Percentiles rank a stretch among this genome's conserved stretches.
Evolutionary conservation across 1,140 invertebrate genomes (phyloP).

Genomic region (Cepaea nemoralis): DNA sequence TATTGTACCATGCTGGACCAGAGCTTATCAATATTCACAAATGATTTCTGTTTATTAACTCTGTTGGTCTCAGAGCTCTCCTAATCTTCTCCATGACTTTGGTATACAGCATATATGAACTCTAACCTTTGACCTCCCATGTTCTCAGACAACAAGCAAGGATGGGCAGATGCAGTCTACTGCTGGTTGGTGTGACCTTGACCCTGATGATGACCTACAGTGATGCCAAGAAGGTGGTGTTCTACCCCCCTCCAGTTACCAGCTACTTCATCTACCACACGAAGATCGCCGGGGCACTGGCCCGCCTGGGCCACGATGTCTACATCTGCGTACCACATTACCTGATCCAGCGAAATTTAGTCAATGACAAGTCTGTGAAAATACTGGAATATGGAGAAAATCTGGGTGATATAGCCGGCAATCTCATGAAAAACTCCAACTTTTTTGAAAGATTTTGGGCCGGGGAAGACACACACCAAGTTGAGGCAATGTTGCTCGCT

Average conservation of each 20-base stretch:
- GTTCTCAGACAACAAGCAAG: no score
- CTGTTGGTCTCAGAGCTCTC: no score
- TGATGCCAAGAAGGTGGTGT: slow-evolving; percentile 31
- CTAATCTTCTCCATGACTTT: no score
- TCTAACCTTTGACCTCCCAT: no score
- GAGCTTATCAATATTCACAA: no score
- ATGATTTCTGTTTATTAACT: no score
- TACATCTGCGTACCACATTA: slow-evolving; percentile 33
- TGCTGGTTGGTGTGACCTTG: no score
- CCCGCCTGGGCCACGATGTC: slow-evolving; percentile 33
- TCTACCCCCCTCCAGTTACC: slow-evolving; percentile 20
- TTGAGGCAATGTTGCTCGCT: no score
- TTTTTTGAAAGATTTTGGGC: slow-evolving; percentile 24
- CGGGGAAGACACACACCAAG: not conserved
- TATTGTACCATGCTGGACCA: no score
- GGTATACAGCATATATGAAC: no score
- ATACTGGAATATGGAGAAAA: slow-evolving; percentile 18
- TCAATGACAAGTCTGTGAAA: slow-evolving; percentile 27
- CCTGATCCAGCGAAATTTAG: not conserved
- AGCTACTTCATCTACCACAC: slow-evolving; percentile 35
- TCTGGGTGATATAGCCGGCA: not conserved
- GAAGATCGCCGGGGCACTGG: slow-evolving; percentile 27
- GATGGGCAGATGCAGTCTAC: no score
- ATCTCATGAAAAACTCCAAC: not conserved
- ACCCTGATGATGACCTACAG: no score